Conservation (phyloP, 1,140 invertebrate species). For the Drosophila carrolli region DNA sequence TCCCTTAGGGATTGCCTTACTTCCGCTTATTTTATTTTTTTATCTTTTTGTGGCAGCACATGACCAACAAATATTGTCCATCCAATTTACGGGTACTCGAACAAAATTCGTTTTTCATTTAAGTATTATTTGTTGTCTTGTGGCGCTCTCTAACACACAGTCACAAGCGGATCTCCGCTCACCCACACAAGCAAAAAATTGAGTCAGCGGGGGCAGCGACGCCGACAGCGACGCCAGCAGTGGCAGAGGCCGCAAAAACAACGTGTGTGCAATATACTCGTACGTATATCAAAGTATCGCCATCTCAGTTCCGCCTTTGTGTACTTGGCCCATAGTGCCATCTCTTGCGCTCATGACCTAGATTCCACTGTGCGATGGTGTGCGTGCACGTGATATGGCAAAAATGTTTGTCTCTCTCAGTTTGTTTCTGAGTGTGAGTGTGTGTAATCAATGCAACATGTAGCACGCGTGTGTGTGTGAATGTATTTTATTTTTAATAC, state of each 20-base stretch:
- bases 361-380: constrained; percentile 68
- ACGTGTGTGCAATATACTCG: constrained; percentile 58
- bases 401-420: constrained; percentile 53
- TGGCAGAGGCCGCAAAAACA: constrained; percentile 20
- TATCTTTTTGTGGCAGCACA: not conserved
- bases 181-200: constrained; percentile 35
- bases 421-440: constrained; percentile 29
- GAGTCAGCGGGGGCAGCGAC: constrained; percentile 45
- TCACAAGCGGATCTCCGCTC: constrained; percentile 6
- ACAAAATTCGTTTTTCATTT: constrained; percentile 39
- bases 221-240: constrained; percentile 26
- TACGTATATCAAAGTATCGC: constrained; percentile 67
- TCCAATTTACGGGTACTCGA: constrained; percentile 16
- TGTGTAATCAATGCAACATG: constrained; percentile 84
- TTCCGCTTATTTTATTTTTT: constrained; percentile 14
- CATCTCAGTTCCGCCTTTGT: constrained; percentile 82
- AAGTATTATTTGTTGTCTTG: constrained; percentile 19
- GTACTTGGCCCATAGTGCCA: constrained; percentile 78
- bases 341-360: constrained; percentile 85
- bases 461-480: constrained; percentile 56
- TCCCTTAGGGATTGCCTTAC: not conserved
- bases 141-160: constrained; percentile 17
- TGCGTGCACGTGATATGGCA: constrained; percentile 80
- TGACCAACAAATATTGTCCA: constrained; percentile 10
- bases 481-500: constrained; percentile 74